Base-by-base conservation (phyloP, 2,888 invertebrate genomes). In the Diploptera punctata region DNA sequence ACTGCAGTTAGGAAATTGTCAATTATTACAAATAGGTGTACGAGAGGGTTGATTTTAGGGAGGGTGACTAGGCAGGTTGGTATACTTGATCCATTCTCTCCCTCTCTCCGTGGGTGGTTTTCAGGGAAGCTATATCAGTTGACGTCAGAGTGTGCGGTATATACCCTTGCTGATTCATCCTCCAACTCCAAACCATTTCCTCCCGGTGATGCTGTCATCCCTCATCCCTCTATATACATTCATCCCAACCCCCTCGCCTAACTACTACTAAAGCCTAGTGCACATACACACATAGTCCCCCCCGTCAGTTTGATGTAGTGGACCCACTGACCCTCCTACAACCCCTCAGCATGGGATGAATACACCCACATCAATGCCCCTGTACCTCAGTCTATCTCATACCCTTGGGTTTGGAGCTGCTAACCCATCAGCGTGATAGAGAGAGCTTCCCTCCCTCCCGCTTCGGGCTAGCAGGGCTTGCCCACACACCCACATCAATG, bases 291-390 rank as follows among this genome's bases (percentile, higher is more conserved):
- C 33, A 33, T 10, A 33, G 7, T 7, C 33, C 5, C 33, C 65
- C 44, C 47, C 43, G 65, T 24, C 65, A 29, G 65, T 65, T 65
- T 65, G 65, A 65, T 65, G 65, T 65, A 65, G 65, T 65, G 65
- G 65, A 29, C 65, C 65, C 65, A 47, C 44, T 65, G 65, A 65
- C 65, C 65, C 65, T 57, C 57, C 57, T 1, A 26, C 10, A n/a
- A 1, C 57, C 29, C 29, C n/a, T 10, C 3, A n/a, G 4, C 57
- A 0, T n/a, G 57, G 57, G 57, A 29, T 57, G 57, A 57, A 16
- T 57, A 57, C 57, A 57, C 57, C 62, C 62, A 62, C 62, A 62
- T 38, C 65, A 43, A 65, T 43, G 26, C 44, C 26, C 43, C 44
- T 57, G n/a, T 24, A 10, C 57, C 57, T 57, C 24, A 0, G 26